Evolutionary conservation across 1,140 invertebrate species (phyloP), one percentile per base, ranked within the genome.

Genomic region (Drosophila neocordata): DNA sequence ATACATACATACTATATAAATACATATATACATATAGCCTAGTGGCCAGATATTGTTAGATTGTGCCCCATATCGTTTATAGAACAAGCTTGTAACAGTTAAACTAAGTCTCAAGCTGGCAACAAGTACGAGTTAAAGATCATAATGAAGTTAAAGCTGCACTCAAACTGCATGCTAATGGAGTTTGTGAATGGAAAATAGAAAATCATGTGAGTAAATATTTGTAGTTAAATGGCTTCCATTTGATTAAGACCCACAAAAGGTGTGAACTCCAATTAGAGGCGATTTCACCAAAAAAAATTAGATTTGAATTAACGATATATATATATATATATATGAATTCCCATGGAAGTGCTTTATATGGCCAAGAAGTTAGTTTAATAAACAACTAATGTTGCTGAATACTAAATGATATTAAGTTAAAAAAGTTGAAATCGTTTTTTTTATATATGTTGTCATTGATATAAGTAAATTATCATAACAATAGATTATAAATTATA

Each of bases 11-110:
- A 48, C 27, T 31, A 31, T 1, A 31, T 3, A 31, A 31, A 31
- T 70, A 15, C 13, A 20, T 3, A 11, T 12, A 3, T 0, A 48
- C 13, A 20, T 3, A 11, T 0, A 48, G 27, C 27, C 27, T 7
- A 31, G 6, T 31, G 27, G 4, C 6, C n/a, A 48, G 41, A 60
- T 63, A 55, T 55, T 44, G 60, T 51, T 51, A 31, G 63, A 60
- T 55, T 77, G 69, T 70, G 80, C 62, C 57, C 67, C 13, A 75
- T 68, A 76, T 80, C 62, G 81, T 63, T 77, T 77, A 58, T 70
- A 80, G 80, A 85, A 80, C 79, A 78, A 85, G 77, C 62, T 61
- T 71, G 63, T 70, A 76, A 79, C 75, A 64, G 24, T 65, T 53
- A 59, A 27, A 64, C 13, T 72, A 77, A 71, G 57, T 73, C 41